Base-by-base conservation (phyloP, 2,797 vertebrate genomes). In the Cottoperca gobio region DNA sequence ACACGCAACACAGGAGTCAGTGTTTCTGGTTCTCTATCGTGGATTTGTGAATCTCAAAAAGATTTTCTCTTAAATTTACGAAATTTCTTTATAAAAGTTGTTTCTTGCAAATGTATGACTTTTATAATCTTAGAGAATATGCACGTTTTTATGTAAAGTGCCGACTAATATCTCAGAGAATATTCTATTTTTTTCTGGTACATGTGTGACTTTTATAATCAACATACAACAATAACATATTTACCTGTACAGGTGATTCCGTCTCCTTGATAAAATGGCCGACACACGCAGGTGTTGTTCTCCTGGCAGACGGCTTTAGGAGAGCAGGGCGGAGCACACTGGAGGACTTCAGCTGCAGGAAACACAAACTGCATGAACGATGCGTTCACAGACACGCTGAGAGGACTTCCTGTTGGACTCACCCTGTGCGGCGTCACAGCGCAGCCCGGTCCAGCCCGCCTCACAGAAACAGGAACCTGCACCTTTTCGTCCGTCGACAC, bases 201-300 rank as follows among this genome's bases (percentile, higher is more conserved):
- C 28, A 28, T 31, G 28, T 31, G 31, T 31, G 7, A 33, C 7
- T 33, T 33, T 1, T 33, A 8, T 33, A 2, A 33, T 2, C 7
- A 8, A 8, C 7, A 33, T 33, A n/a, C n/a, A n/a, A n/a, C n/a
- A n/a, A n/a, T n/a, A n/a, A n/a, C n/a, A 0, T 33, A 6, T 33
- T 8, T 33, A 33, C 98, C 96, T 92, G 89, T 95, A 79, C 98
- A 99, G 0, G 93, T 96, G 66, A 95, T 68, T 5, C 98, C 98
- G 0, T 99, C 97, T 35, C 98, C 97, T 0, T 94, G 80, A 1
- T 98, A 97, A 57, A 95, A 89, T 0, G 94, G 96, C 68, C 92
- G 93, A 90, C 98, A 99, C 65, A 96, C 90, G 23, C 98, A 99
- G 0, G 93, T 96, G 91, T 95, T 96, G 86, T 97, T 97, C 28